phyloP scores from a whole-genome alignment of 92 coral and sea anemone species.

The Plumapathes pennacea region DNA sequence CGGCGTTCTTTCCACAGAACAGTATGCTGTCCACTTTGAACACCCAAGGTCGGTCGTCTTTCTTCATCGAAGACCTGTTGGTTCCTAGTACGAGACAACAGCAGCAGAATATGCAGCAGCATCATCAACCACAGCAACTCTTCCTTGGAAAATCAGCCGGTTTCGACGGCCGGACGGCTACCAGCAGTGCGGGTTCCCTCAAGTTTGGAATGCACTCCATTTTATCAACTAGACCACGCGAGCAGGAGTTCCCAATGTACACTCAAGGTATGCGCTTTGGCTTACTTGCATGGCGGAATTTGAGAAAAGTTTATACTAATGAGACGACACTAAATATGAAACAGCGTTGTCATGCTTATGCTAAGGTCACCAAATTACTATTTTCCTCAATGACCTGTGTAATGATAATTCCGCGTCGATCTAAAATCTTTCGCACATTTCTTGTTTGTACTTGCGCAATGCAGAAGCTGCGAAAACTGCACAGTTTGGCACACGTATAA shows the following conservation, averaged over 20 bases:
- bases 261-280: no score
- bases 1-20: conserved; percentile 58
- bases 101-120: conserved; percentile 26
- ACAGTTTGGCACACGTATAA: no score
- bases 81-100: conserved; percentile 29
- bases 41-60: conserved; percentile 30
- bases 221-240: conserved; percentile 58
- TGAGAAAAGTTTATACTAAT: no score
- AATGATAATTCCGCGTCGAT: no score
- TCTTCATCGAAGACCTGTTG: conserved; percentile 40
- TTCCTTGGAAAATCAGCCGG: conserved; percentile 61
- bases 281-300: no score
- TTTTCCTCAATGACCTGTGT: no score
- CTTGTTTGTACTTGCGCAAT: no score
- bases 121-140: conserved; percentile 46
- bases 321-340: no score
- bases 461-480: no score
- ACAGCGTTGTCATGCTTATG: no score
- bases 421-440: no score
- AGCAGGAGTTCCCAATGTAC: conserved; percentile 44
- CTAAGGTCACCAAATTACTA: no score
- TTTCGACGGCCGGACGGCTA: conserved; percentile 47
- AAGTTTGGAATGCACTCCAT: conserved; percentile 86
- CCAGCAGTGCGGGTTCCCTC: conserved; percentile 54
- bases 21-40: conserved; percentile 32